Percentiles rank a stretch among this genome's conserved stretches.
These are phyloP conservation scores for Botrylloides violaceus DNA, from an alignment of 23 tunicate species.

Conservation along the genomic window DNA sequence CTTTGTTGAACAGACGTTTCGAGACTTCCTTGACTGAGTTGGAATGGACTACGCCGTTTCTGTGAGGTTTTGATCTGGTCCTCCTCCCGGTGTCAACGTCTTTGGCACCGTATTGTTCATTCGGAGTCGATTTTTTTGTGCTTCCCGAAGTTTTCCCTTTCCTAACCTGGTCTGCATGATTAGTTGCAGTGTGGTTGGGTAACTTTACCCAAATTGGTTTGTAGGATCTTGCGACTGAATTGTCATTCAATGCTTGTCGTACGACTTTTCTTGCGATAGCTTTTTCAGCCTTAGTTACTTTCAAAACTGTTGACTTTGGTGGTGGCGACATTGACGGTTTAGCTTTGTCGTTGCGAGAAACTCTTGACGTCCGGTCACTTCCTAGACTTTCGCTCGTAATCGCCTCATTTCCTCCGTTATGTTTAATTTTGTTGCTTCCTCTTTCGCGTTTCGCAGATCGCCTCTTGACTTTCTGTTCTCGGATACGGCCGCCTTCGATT, in stretches of 20 bases:
- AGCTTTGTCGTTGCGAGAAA: neutral
- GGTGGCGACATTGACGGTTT: neutral
- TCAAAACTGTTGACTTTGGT: neutral
- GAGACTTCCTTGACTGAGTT: neutral
- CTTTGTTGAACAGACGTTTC: neutral
- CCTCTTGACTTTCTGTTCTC: conserved; percentile 1
- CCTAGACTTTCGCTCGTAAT: neutral
- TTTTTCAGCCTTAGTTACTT: conserved; percentile 1
- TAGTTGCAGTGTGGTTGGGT: neutral
- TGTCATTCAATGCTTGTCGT: conserved; percentile 1
- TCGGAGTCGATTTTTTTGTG: neutral
- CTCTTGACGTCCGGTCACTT: neutral
- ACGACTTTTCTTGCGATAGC: conserved; percentile 10
- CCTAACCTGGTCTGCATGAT: neutral
- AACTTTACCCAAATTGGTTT: conserved; percentile 13
- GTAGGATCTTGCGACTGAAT: neutral
- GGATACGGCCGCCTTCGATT: conserved; percentile 5
- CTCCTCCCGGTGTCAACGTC: neutral
- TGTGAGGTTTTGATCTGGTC: neutral
- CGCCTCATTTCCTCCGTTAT: conserved; percentile 1
- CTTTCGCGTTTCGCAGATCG: neutral
- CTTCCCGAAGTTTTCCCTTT: neutral
- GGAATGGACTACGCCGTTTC: neutral
- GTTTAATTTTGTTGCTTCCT: neutral
- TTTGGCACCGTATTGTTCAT: neutral